These are phyloP conservation scores for Cyclargus thomasi DNA, from an alignment of 1,140 invertebrate genomes.

Conservation along the genomic window DNA sequence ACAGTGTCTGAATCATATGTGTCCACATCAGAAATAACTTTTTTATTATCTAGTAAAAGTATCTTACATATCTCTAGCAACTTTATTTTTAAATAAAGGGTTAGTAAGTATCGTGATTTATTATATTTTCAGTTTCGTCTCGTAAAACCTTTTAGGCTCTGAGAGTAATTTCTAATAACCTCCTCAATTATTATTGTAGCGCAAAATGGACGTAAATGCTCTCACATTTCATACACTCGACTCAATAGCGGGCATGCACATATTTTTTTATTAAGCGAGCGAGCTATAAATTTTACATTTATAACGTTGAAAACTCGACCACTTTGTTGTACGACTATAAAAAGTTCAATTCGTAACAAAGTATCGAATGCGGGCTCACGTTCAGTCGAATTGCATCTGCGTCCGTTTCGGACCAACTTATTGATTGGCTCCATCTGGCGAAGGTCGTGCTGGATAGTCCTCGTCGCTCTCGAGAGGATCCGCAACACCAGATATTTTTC, in stretches of 20 bases:
- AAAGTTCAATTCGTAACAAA: conserved; percentile 58
- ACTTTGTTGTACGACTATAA: conserved; percentile 57
- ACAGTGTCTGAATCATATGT: too few species aligned
- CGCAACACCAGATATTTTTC: background rate
- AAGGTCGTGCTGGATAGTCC: conserved; percentile 35
- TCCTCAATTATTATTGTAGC: conserved; percentile 32
- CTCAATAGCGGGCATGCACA: conserved; percentile 32
- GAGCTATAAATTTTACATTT: conserved; percentile 58
- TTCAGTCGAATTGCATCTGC: conserved; percentile 44
- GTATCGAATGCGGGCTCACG: conserved; percentile 38
- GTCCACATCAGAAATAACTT: background rate
- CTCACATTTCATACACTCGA: conserved; percentile 40
- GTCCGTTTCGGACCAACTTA: conserved; percentile 46
- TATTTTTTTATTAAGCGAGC: conserved; percentile 55
- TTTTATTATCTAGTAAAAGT: background rate
- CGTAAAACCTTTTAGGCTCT: conserved; percentile 22
- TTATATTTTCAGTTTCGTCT: conserved; percentile 1
- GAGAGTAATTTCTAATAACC: conserved; percentile 35
- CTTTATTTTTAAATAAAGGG: conserved; percentile 10
- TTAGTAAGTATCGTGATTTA: background rate
- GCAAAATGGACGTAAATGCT: conserved; percentile 41
- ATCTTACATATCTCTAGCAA: background rate
- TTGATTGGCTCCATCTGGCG: conserved; percentile 60
- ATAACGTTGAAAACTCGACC: conserved; percentile 48
- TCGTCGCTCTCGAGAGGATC: conserved; percentile 31